Evolutionary conservation across 2,797 vertebrate species (phyloP), one percentile per base, ranked within the genome.

Genomic region (Characodon lateralis): DNA sequence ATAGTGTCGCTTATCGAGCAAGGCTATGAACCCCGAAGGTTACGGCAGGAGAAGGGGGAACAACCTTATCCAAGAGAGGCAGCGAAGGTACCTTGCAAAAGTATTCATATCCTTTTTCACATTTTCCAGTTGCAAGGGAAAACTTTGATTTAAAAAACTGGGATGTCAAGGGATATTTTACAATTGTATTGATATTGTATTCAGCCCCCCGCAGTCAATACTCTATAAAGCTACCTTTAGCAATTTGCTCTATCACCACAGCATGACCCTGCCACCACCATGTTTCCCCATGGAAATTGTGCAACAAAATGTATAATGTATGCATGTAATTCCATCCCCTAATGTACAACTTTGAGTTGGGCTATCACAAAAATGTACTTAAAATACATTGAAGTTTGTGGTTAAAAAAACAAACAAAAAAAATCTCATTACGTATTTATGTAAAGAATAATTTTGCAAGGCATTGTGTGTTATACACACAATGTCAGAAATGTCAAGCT

Each of bases 1-100:
- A 53, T 84, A 55, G 78, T 28, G 77, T 28, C 65, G 14, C 71
- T 55, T 73, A 70, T 59, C 73, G 26, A 46, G 73, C 75, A 83
- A 81, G 88, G 81, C 86, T 76, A 78, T 66, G 24, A 82, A 78
- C 26, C 59, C 28, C 72, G 71, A 65, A 75, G 71, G 55, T 81
- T 78, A 81, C 72, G 73, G 78, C 73, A 76, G 73, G 75, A 26
- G 53, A 78, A 8, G 18, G 53, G 75, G 71, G 51, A 73, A 16
- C 35, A 35, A 16, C 46, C 70, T 74, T 1, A 12, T 58, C 59
- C n/a, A 71, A 58, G 31, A 80, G 50, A 53, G 78, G 81, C 28
- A 6, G 46, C 51, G 77, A 63, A 71, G 35, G 9, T 50, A 2
- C 9, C 48, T 50, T 14, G 48, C 48, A 50, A 12, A 50, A 50